Evolutionary conservation across 2,797 vertebrate species (phyloP), one percentile per base, ranked within the genome.

Genomic region (Enteromius argenteus): DNA sequence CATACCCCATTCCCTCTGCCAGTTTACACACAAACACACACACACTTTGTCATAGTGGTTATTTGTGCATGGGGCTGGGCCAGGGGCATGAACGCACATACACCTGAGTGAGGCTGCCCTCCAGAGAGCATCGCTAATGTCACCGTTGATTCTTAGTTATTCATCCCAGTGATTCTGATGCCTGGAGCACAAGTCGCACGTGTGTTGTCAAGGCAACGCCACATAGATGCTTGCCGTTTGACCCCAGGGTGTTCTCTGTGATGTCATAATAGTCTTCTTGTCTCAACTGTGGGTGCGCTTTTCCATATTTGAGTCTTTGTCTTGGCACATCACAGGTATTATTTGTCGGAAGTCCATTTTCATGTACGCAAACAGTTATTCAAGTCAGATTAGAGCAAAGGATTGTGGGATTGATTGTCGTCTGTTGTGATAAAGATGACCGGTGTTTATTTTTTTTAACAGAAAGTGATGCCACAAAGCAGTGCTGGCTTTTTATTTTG

Each of bases 61-160:
- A 76, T 80, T 79, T 82, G 77, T 88, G 88, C 87, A 88, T 88
- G 88, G 66, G 86, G 88, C 82, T 79, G 79, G 88, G 86, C 72
- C 72, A 86, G 87, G 83, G 88, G 88, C 86, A 89, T 86, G 86
- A 85, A 75, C 23, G 14, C 73, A 66, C 72, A 30, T 89, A 94
- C 94, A 94, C 93, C 93, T 94, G 93, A 91, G 92, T 92, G 92
- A 91, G 92, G 93, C 88, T 86, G 83, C 87, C 92, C 94, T 77
- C 92, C 91, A 3, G 89, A 89, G 92, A 93, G 90, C 85, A 79
- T 82, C 86, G 86, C 93, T 94, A 96, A 95, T 93, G 94, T 93
- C 91, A 92, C 89, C 92, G 91, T 89, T 94, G 93, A 95, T 91
- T 93, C 91, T 94, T 94, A 95, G 92, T 93, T 94, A 90, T 93